Conservation (phyloP, 2,888 invertebrate genomes). For the Epiperipatus broadwayi region DNA sequence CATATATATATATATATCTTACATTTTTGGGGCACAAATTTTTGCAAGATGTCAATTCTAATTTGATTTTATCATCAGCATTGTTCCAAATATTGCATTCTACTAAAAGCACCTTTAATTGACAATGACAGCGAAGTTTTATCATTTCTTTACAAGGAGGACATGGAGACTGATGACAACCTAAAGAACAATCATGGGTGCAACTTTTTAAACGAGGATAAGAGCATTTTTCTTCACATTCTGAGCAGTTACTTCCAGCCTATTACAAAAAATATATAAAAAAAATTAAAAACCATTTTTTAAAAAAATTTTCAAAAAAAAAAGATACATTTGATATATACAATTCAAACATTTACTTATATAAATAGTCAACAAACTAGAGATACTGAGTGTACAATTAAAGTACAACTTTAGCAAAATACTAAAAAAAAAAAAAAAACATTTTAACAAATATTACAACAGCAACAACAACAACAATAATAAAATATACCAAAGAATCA, state of each 20-base stretch:
- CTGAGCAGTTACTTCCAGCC: constrained; percentile 27
- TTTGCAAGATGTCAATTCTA: constrained; percentile 43
- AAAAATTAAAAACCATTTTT: no score
- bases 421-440: no score
- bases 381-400: no score
- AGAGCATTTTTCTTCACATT: constrained; percentile 27
- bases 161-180: constrained; percentile 45
- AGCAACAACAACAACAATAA: constrained; percentile 10
- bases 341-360: no score
- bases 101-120: constrained; percentile 50
- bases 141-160: constrained; percentile 50
- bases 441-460: no score
- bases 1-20: no score
- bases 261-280: constrained; percentile 25
- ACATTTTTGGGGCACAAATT: constrained; percentile 68
- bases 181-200: constrained; percentile 45
- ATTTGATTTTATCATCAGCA: constrained; percentile 28
- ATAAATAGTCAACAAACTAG: no score
- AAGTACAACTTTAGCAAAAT: no score
- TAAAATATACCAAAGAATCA: constrained; percentile 11
- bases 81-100: constrained; percentile 47
- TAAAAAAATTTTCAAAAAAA: no score
- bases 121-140: constrained; percentile 59
- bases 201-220: constrained; percentile 44
- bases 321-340: no score